Evolutionary conservation across 2,113 vertebrate genomes (phyloP).

Genomic region (Xiphophorus hellerii): DNA sequence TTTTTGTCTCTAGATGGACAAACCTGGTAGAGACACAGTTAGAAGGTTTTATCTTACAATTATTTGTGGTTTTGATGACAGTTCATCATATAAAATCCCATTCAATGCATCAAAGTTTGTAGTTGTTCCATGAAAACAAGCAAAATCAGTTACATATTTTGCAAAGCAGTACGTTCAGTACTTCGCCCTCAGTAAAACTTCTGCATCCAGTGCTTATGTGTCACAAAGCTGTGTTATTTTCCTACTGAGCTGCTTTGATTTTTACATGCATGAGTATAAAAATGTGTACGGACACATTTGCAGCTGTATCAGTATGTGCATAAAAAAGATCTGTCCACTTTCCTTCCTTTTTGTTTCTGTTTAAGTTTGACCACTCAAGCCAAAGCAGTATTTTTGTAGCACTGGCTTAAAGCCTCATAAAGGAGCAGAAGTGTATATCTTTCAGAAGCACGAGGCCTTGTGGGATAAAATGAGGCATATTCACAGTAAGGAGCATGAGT

Average conservation of each 20-base stretch:
- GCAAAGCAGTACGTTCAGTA: too few species aligned
- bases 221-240: not conserved
- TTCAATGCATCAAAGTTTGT: too few species aligned
- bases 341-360: slow-evolving; percentile 20
- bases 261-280: not conserved
- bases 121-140: too few species aligned
- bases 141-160: too few species aligned
- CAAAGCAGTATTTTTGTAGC: slow-evolving; percentile 24
- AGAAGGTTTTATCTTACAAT: too few species aligned
- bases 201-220: not conserved
- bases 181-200: not conserved
- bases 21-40: too few species aligned
- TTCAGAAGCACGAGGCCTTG: slow-evolving; percentile 46
- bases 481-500: slow-evolving; percentile 32
- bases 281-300: slow-evolving; percentile 6
- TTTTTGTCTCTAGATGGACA: too few species aligned
- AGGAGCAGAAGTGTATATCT: slow-evolving; percentile 48
- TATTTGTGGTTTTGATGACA: too few species aligned
- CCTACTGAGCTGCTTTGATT: not conserved
- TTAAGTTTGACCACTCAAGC: slow-evolving; percentile 35
- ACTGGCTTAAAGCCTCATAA: slow-evolving; percentile 11
- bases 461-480: slow-evolving; percentile 42
- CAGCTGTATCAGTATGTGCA: not conserved
- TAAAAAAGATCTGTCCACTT: not conserved
- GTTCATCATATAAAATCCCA: too few species aligned